A percentile compares a stretch with the other conserved stretches of the same genome.
These are phyloP conservation scores for Notodonta dromedarius DNA, from an alignment of 2,888 invertebrate genomes.

Conservation along the genomic window DNA sequence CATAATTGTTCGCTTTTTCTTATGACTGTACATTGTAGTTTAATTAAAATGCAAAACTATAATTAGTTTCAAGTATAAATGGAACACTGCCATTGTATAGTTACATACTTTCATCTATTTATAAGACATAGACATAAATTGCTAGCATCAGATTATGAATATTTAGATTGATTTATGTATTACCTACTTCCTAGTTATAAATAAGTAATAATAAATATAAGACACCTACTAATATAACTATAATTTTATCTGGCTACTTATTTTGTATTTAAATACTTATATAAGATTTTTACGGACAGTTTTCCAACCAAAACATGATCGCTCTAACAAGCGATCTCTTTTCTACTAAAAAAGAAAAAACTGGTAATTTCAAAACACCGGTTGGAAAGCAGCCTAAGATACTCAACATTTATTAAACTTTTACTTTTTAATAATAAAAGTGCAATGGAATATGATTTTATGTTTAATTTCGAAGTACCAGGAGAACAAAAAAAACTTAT, in stretches of 20 bases:
- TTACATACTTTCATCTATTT: conserved; percentile 37
- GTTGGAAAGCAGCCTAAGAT: conserved; percentile 43
- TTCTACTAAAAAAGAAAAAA: conserved; percentile 14
- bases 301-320: conserved; percentile 26
- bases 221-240: conserved; percentile 30
- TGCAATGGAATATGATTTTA: conserved; percentile 27
- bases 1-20: conserved; percentile 6
- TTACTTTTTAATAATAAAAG: conserved; percentile 40
- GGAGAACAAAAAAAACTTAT: too few species aligned
- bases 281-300: conserved; percentile 22
- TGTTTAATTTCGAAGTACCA: conserved; percentile 13
- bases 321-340: conserved; percentile 21
- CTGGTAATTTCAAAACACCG: conserved; percentile 16
- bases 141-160: conserved; percentile 5
- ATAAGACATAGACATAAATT: conserved; percentile 24
- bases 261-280: conserved; percentile 14
- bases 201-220: conserved; percentile 16
- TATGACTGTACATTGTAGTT: conserved; percentile 20
- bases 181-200: conserved; percentile 10
- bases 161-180: conserved; percentile 1
- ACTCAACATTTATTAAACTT: conserved; percentile 39
- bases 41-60: conserved; percentile 14
- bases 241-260: conserved; percentile 18
- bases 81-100: conserved; percentile 58
- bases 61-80: conserved; percentile 27